These are phyloP conservation scores for Phymorhynchus buccinoides DNA, from an alignment of 1,140 invertebrate genomes.

Conservation along the genomic window DNA sequence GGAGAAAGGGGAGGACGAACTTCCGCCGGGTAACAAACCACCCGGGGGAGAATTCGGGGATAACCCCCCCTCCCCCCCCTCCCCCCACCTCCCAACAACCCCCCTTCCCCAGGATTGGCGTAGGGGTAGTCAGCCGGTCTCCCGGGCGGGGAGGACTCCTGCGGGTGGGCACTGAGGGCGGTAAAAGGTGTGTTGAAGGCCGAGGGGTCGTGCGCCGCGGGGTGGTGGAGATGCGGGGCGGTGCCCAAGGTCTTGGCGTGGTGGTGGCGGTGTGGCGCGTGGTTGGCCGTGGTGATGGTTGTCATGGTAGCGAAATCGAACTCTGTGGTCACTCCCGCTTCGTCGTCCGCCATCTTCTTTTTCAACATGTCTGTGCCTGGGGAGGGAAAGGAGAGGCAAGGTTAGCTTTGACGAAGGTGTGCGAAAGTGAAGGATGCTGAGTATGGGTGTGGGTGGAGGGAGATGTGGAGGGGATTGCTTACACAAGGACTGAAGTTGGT, in stretches of 20 bases:
- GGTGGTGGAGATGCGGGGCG: slow-evolving; percentile 43
- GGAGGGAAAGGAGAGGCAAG: background rate
- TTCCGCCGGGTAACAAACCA: slow-evolving; percentile 41
- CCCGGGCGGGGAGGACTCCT: slow-evolving; percentile 30
- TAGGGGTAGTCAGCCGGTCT: slow-evolving; percentile 35
- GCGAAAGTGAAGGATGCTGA: no score
- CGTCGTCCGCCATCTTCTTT: slow-evolving; percentile 66
- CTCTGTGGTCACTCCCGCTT: no score
- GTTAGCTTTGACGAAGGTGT: no score
- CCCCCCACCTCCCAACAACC: slow-evolving; percentile 24
- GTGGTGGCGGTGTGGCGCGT: slow-evolving; percentile 64
- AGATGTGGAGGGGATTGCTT: no score
- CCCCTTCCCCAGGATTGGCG: slow-evolving; percentile 35
- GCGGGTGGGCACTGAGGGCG: slow-evolving; percentile 6
- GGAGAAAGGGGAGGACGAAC: background rate
- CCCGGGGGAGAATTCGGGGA: slow-evolving; percentile 21
- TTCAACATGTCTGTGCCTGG: slow-evolving; percentile 73
- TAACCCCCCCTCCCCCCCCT: slow-evolving; percentile 11
- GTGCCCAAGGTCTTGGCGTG: slow-evolving; percentile 64
- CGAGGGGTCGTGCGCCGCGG: no score
- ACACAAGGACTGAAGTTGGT: no score
- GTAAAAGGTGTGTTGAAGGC: slow-evolving; percentile 43
- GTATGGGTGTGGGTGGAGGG: no score
- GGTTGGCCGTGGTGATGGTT: slow-evolving; percentile 70
- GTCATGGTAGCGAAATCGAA: slow-evolving; percentile 68